Base-by-base conservation (phyloP, 2,797 vertebrate genomes). In the Benthosema pterotum region DNA sequence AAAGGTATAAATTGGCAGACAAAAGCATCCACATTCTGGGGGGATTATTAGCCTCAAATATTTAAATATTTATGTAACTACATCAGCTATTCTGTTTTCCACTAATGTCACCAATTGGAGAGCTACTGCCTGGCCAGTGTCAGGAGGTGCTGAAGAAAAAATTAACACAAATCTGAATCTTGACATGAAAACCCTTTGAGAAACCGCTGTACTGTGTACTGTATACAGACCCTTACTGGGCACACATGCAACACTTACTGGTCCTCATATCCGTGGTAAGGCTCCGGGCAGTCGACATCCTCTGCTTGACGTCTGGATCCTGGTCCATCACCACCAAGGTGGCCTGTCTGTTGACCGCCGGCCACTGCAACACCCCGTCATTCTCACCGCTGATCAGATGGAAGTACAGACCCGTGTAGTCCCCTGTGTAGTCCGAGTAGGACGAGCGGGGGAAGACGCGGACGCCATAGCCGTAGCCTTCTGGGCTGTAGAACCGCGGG, bases 271-370 rank as follows among this genome's bases (percentile, higher is more conserved):
- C 72, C 11, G 96, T 97, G 0, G 96, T 96, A 51, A 97, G 91
- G 75, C 93, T 94, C 65, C 78, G 87, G 53, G 89, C 95, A 0
- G 94, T 79, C 11, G 96, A 97, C 96, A 98, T 97, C 83, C 95
- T 93, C 5, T 89, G 75, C 43, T 79, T 83, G 49, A 90, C 60
- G 0, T 98, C 91, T 0, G 95, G 89, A 62, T 97, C 91, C 77
- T 98, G 96, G 81, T 98, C 96, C 52, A 98, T 92, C 51, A 98
- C 87, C 0, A 94, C 94, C 42, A 97, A 60, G 0, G 83, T 77
- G 11, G 65, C 94, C 83, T 96, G 95, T 55, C 93, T 90, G 88
- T 96, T 93, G 19, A 92, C 73, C 0, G 85, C 95, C 0, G 96
- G 96, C 96, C 96, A 98, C 72, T 95, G 86, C 84, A 98, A 74